A percentile compares a stretch with the other conserved stretches of the same genome.
These are phyloP conservation scores for Heliothis virescens DNA, from an alignment of 1,140 invertebrate genomes.

Conservation along the genomic window DNA sequence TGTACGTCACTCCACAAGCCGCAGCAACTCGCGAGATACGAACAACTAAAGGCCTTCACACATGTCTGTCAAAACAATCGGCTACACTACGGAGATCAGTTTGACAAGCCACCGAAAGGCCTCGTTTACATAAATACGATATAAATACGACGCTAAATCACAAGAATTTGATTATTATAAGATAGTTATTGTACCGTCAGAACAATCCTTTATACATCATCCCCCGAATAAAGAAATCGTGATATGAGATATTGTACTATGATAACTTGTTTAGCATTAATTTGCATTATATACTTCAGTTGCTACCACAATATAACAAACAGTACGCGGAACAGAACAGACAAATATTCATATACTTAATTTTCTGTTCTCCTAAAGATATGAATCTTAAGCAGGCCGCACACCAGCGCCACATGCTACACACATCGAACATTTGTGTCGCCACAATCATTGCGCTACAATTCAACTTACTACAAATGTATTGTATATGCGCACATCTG, in stretches of 20 bases:
- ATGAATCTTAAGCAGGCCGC: too few species aligned
- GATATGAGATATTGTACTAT: conserved; percentile 64
- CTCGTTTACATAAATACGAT: conserved; percentile 51
- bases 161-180: conserved; percentile 65
- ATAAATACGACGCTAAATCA: conserved; percentile 71
- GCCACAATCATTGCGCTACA: too few species aligned
- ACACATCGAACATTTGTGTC: too few species aligned
- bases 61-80: conserved; percentile 14
- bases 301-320: conserved; percentile 14
- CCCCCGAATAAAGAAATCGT: conserved; percentile 54
- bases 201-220: conserved; percentile 52
- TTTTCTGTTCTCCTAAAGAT: conserved; percentile 12
- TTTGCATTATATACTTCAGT: conserved; percentile 1
- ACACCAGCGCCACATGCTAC: too few species aligned
- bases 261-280: conserved; percentile 8
- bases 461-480: too few species aligned
- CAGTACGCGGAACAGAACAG: not conserved
- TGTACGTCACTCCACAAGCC: conserved; percentile 8
- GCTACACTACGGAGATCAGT: conserved; percentile 22
- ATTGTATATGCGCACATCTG: too few species aligned
- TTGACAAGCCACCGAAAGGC: conserved; percentile 16
- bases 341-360: not conserved
- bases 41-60: conserved; percentile 14
- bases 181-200: conserved; percentile 67
- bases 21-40: conserved; percentile 12